Evolutionary conservation across 2,113 vertebrate genomes (phyloP).

Genomic region (Lutjanus erythropterus): DNA sequence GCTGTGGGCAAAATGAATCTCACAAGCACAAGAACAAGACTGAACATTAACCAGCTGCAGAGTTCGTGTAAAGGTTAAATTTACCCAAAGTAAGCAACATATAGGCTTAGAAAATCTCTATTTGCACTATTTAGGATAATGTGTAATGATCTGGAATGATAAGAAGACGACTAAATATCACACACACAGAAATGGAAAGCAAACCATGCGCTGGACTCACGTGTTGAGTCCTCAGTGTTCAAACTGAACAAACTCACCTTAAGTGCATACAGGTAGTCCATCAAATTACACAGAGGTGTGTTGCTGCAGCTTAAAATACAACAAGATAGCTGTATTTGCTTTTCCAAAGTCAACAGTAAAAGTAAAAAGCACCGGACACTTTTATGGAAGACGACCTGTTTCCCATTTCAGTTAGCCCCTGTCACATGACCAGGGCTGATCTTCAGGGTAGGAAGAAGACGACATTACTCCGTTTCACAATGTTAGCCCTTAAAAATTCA

Average conservation of each 20-base stretch:
- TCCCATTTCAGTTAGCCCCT: conserved; percentile 29
- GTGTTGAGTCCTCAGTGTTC: background rate
- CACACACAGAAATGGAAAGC: background rate
- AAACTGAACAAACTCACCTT: conserved; percentile 75
- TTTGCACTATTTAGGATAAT: conserved; percentile 10
- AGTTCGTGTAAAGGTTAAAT: conserved; percentile 44
- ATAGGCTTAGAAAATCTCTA: background rate
- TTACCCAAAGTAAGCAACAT: conserved; percentile 12
- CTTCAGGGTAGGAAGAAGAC: conserved; percentile 60
- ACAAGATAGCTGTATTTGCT: conserved; percentile 18
- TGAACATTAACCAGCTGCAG: conserved; percentile 67
- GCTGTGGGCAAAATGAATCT: conserved; percentile 14
- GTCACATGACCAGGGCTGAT: conserved; percentile 70
- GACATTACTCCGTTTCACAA: conserved; percentile 46
- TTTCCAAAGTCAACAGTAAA: conserved; percentile 24
- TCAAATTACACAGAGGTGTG: conserved; percentile 37
- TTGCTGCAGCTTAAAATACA: background rate
- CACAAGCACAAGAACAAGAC: background rate
- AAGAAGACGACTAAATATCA: background rate
- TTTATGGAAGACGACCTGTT: conserved; percentile 15
- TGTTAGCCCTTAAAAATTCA: conserved; percentile 49
- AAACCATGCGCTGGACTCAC: background rate
- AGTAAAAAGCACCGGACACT: background rate
- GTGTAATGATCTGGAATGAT: conserved; percentile 5
- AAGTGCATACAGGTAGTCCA: conserved; percentile 74